phyloP scores from a whole-genome alignment of 1,140 invertebrate genomes.

The Nephotettix cincticeps region DNA sequence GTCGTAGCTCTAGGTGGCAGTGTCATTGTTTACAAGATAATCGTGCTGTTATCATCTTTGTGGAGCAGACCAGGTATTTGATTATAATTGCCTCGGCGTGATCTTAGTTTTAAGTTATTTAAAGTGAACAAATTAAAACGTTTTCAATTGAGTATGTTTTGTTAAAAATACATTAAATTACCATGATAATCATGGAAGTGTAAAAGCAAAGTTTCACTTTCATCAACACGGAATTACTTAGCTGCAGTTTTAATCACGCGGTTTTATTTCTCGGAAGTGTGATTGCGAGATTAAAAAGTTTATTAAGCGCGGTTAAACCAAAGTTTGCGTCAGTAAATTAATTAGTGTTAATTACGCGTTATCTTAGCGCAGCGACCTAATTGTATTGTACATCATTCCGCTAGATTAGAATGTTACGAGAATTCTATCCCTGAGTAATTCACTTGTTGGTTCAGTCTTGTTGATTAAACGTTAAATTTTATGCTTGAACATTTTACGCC shows the following conservation, averaged over 20 bases:
- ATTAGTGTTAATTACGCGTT: conserved; percentile 16
- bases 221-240: too few species aligned
- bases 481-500: too few species aligned
- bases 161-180: neutral
- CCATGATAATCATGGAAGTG: too few species aligned
- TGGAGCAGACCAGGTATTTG: neutral
- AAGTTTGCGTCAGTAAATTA: conserved; percentile 15
- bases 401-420: too few species aligned
- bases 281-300: conserved; percentile 7
- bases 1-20: neutral
- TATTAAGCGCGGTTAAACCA: neutral
- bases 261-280: neutral
- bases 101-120: neutral
- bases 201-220: too few species aligned
- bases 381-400: too few species aligned
- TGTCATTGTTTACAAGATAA: conserved; percentile 1
- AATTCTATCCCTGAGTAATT: too few species aligned
- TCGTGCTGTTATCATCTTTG: too few species aligned
- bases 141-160: neutral
- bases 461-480: too few species aligned
- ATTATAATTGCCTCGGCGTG: neutral
- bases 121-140: neutral
- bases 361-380: neutral
- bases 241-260: neutral
- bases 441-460: too few species aligned